Base-by-base conservation (phyloP, 2,888 invertebrate genomes). In the Aphodius sticticus region DNA sequence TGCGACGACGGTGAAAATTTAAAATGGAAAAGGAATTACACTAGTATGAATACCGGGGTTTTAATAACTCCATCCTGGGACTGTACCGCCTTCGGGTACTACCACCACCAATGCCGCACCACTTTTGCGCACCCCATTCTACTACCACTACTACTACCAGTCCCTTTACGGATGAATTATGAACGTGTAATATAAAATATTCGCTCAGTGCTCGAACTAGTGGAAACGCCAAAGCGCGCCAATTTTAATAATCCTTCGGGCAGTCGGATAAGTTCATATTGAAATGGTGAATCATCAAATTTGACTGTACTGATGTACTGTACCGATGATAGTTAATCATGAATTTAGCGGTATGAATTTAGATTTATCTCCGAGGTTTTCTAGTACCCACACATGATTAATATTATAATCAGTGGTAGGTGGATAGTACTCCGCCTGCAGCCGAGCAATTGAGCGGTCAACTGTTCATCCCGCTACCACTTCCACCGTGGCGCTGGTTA, bases 11-110 rank as follows among this genome's bases (percentile, higher is more conserved):
- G 53, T 53, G 74, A 77, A 79, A 80, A 81, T 81, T 81, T 81
- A 81, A 81, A 81, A 81, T 81, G 81, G 80, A 79, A 81, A 81
- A 81, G 81, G 81, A 81, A 81, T 81, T 81, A 81, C 80, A 81
- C 78, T 79, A 79, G 78, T 81, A 81, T 81, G 81, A 82, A 82
- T 78, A 78, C 78, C 76, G 70, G 80, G 77, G 76, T 78, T 80
- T 80, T 80, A 80, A 80, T 80, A 80, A 78, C 78, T 78, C 36
- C 78, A 72, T 37, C 74, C 74, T 6, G 35, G 36, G 69, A 74
- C n/a, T 74, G 37, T 74, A 7, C 74, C n/a, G 35, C 74, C 37
- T 74, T 74, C 74, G 35, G 36, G 74, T 35, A 14, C 74, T 74
- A 36, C 74, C 74, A 35, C 35, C 36, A n/a, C n/a, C 72, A n/a